Evolutionary conservation across 2,888 invertebrate genomes (phyloP).

Genomic region (Cordilura impudica): DNA sequence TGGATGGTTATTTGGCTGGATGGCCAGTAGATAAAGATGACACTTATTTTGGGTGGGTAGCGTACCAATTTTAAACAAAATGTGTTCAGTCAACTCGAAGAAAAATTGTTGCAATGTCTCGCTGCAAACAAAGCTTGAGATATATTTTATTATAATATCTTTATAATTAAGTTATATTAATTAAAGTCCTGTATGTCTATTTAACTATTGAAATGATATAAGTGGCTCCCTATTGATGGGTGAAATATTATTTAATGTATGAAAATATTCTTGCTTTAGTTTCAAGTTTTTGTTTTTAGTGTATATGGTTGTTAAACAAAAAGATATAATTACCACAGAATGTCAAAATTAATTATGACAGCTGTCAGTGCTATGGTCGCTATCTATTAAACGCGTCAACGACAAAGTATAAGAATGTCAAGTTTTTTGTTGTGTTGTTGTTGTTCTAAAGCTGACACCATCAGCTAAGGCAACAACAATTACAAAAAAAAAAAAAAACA

Average conservation of each 20-base stretch:
- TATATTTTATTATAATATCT: no score
- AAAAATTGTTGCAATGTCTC: no score
- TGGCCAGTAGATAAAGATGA: conserved; percentile 16
- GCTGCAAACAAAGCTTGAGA: no score
- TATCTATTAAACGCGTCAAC: conserved; percentile 65
- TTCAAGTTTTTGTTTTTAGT: conserved; percentile 6
- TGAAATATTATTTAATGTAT: background rate
- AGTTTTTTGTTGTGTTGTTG: conserved; percentile 30
- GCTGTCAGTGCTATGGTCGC: conserved; percentile 75
- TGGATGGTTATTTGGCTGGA: conserved; percentile 22
- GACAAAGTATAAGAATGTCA: conserved; percentile 56
- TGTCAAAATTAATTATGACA: conserved; percentile 78
- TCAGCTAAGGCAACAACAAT: conserved; percentile 67
- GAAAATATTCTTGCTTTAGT: background rate
- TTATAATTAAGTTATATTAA: no score
- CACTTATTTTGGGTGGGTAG: conserved; percentile 41
- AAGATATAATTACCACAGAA: conserved; percentile 75
- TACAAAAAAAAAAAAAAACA: conserved; percentile 58
- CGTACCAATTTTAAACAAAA: no score
- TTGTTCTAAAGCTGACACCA: conserved; percentile 53
- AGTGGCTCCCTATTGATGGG: no score
- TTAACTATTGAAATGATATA: no score
- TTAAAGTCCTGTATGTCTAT: no score
- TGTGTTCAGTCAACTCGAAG: no score
- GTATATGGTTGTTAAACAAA: conserved; percentile 57